Evolutionary conservation across 2,888 invertebrate genomes (phyloP).

Genomic region (Lycocerus yunnanus): DNA sequence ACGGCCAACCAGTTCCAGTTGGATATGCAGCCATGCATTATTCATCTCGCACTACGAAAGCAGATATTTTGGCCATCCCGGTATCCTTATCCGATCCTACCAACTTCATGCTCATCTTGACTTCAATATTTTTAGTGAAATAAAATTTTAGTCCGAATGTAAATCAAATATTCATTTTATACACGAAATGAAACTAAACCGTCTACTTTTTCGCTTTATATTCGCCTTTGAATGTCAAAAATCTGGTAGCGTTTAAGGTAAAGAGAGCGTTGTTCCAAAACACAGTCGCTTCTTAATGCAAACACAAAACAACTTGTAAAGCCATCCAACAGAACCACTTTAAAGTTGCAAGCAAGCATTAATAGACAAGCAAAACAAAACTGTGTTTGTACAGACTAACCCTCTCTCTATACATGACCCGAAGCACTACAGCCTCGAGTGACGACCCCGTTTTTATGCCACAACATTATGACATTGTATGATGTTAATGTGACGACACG

Average conservation of each 20-base stretch:
- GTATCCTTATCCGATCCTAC: constrained; percentile 43
- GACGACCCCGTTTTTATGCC: constrained; percentile 5
- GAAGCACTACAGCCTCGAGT: constrained; percentile 13
- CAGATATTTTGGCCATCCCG: constrained; percentile 38
- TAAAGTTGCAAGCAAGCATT: constrained; percentile 33
- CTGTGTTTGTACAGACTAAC: constrained; percentile 30
- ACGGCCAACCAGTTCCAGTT: constrained; percentile 43
- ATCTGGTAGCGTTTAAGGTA: neutral
- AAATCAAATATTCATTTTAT: constrained; percentile 41
- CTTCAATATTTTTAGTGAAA: constrained; percentile 42
- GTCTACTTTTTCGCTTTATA: neutral
- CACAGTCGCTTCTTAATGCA: constrained; percentile 22
- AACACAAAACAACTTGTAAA: constrained; percentile 29
- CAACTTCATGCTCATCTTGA: constrained; percentile 42
- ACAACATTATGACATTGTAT: constrained; percentile 5
- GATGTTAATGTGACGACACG: constrained; percentile 6
- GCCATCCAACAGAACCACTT: constrained; percentile 28
- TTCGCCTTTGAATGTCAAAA: neutral
- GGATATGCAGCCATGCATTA: constrained; percentile 44
- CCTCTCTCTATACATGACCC: constrained; percentile 30
- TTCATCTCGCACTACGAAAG: constrained; percentile 42
- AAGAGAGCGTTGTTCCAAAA: constrained; percentile 18
- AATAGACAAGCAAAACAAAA: constrained; percentile 35
- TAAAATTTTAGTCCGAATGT: constrained; percentile 43
- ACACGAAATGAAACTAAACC: constrained; percentile 16